Base-by-base conservation (phyloP, 2,797 vertebrate species). In the Natrix natrix region DNA sequence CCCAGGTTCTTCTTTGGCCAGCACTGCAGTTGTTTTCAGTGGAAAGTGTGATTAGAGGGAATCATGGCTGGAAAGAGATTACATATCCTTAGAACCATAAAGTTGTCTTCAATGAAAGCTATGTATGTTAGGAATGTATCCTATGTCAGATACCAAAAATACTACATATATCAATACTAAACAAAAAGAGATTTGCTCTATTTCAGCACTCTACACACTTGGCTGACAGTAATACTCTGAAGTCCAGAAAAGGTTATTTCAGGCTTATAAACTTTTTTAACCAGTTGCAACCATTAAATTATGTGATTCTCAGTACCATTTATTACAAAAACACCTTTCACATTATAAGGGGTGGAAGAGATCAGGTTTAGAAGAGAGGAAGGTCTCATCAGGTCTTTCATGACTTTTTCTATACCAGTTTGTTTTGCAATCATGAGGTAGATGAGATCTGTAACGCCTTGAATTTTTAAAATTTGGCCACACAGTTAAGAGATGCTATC, bases 241-340 rank as follows among this genome's bases (percentile, higher is more conserved):
- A 26, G 10, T 22, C 24, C 14, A 16, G 32, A 26, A 28, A 61
- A 48, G 60, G 43, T 61, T 90, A 16, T 20, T n/a, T 32, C 37
- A 28, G 10, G 37, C 7, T 52, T 20, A 5, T 32, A 63, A 3
- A 59, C 20, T n/a, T 32, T 78, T 57, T n/a, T 6, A 56, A 4
- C 24, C 60, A 91, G 4, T 16, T 59, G 24, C 28, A 16, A 54
- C 48, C 32, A 57, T 69, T 92, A 90, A 89, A 88, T 43, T 17
- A 43, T 63, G 8, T 43, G 59, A 92, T 89, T 86, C 59, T 89
- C 90, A 92, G 93, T 92, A 94, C 93, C 93, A 89, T 94, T 92
- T 94, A 94, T 94, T 94, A 90, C 13, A 20, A 92, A 89, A 88
- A 91, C 52, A 63, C 14, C 12, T 69, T 92, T 94, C 92, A 94